Conservation (phyloP, 2,797 vertebrate species). For the Phoxinus dragarum region DNA sequence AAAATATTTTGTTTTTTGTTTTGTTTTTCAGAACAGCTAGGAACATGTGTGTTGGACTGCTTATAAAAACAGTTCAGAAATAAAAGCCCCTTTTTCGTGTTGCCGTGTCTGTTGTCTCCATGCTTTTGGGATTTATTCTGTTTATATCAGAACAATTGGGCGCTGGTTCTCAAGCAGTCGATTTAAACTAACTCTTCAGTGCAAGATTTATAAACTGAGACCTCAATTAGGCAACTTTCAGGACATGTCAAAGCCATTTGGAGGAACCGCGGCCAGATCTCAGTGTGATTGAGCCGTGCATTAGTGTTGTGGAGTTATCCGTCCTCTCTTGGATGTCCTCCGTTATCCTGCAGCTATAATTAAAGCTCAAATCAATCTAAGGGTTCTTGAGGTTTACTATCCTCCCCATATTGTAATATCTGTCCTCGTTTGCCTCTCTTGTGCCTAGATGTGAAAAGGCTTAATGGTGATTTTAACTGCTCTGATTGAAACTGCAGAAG, state of each 20-base stretch:
- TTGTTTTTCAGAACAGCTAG: slow-evolving; percentile 75
- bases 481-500: not conserved
- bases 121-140: slow-evolving; percentile 1
- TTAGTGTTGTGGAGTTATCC: slow-evolving; percentile 12
- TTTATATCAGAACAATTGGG: not conserved
- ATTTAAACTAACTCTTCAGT: not conserved
- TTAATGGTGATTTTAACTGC: not conserved
- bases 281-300: not conserved
- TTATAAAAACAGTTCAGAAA: slow-evolving; percentile 85
- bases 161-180: no score
- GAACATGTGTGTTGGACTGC: slow-evolving; percentile 84
- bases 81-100: slow-evolving; percentile 84
- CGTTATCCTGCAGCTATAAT: not conserved
- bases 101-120: slow-evolving; percentile 58
- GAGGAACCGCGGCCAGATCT: not conserved
- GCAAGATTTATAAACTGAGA: not conserved
- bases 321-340: slow-evolving; percentile 7
- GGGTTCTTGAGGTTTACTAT: not conserved
- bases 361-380: not conserved
- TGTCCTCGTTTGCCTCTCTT: not conserved
- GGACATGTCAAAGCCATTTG: not conserved
- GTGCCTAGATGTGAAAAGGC: not conserved
- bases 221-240: slow-evolving; percentile 7
- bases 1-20: slow-evolving; percentile 62
- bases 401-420: not conserved